Percentiles rank a stretch among this genome's conserved stretches.
Conservation (phyloP, 2,113 vertebrate species). For the Notothenia rossii region DNA sequence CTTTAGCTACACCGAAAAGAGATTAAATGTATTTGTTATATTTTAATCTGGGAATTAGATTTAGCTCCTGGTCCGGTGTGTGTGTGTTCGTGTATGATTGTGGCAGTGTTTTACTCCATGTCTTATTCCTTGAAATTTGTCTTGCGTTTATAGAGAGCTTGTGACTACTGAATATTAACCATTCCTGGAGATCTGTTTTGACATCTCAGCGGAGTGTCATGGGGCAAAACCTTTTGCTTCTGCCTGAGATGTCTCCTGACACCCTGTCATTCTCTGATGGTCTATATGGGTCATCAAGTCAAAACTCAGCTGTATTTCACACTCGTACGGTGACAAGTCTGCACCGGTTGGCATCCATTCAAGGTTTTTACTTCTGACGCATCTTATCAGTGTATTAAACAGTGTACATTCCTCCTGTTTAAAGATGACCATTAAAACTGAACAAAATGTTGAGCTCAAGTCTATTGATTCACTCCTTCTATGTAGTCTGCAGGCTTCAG, state of each 20-base stretch:
- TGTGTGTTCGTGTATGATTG: neutral
- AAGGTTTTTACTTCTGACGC: neutral
- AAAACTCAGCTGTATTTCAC: conserved; percentile 43
- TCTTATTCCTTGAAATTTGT: conserved; percentile 11
- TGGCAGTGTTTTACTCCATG: neutral
- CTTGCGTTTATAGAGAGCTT: conserved; percentile 9
- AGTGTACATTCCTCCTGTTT: neutral
- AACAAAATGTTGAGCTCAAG: conserved; percentile 6
- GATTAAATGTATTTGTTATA: conserved; percentile 7
- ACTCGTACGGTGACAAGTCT: neutral
- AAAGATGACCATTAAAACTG: neutral
- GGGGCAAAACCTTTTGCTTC: conserved; percentile 50
- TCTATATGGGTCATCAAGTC: conserved; percentile 43
- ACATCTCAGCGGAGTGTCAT: conserved; percentile 51
- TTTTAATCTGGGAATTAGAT: conserved; percentile 1
- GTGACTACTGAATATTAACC: conserved; percentile 50
- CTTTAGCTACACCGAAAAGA: conserved; percentile 9
- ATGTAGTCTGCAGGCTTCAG: conserved; percentile 10
- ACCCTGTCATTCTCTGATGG: conserved; percentile 61
- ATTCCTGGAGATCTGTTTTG: conserved; percentile 66
- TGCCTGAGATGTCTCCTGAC: conserved; percentile 59
- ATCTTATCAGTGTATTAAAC: neutral
- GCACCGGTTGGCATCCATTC: conserved; percentile 16
- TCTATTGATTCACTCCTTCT: conserved; percentile 31
- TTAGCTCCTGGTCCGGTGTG: conserved; percentile 17